phyloP scores from a whole-genome alignment of 1,140 invertebrate species.

The Aphaenogaster floridana region DNA sequence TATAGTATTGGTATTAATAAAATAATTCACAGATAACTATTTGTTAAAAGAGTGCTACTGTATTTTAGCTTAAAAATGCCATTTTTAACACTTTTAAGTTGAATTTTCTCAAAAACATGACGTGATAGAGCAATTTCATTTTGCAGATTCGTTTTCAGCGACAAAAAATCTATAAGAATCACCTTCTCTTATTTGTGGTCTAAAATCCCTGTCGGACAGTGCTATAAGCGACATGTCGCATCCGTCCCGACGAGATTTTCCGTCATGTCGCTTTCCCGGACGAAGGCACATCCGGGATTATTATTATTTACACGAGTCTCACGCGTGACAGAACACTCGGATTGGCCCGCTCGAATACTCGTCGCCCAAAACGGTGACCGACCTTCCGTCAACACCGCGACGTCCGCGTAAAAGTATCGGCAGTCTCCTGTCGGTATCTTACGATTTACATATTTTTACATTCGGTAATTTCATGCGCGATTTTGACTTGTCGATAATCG shows the following conservation, averaged over 20 bases:
- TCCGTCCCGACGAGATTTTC: neutral
- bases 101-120: too few relatives aligned
- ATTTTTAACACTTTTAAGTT: too few relatives aligned
- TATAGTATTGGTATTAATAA: too few relatives aligned
- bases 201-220: too few relatives aligned
- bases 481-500: neutral
- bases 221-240: neutral
- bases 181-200: too few relatives aligned
- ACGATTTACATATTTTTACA: neutral
- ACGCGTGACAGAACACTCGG: neutral
- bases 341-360: neutral
- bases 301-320: constrained; percentile 7
- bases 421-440: neutral
- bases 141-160: too few relatives aligned
- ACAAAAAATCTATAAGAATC: too few relatives aligned
- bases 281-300: neutral
- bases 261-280: neutral
- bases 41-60: too few relatives aligned
- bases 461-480: neutral
- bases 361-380: neutral
- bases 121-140: too few relatives aligned
- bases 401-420: neutral
- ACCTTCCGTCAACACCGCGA: neutral
- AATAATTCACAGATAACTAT: too few relatives aligned
- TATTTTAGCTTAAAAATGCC: too few relatives aligned